phyloP scores from a whole-genome alignment of 1,140 invertebrate genomes.

The Aporrectodea caliginosa region DNA sequence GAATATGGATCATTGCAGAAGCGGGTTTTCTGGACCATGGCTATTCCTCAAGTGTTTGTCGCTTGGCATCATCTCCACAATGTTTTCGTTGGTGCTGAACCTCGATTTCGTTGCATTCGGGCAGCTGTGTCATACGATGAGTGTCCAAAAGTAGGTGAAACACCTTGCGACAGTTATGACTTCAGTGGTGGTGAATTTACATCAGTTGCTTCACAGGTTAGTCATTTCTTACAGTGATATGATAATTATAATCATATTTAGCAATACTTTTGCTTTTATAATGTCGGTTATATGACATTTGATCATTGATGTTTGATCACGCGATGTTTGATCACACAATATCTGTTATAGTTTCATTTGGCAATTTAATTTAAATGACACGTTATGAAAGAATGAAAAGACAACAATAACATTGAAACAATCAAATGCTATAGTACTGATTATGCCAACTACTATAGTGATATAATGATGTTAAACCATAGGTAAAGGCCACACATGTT shows the following conservation, averaged over 20 bases:
- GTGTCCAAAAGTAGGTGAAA: neutral
- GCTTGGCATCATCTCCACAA: slow-evolving; percentile 31
- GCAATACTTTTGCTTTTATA: too few species aligned
- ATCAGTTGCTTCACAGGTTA: neutral
- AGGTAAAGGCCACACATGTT: too few species aligned
- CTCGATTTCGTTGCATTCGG: slow-evolving; percentile 24
- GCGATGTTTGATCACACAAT: too few species aligned
- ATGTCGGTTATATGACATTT: too few species aligned
- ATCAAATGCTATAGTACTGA: too few species aligned
- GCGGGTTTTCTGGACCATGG: slow-evolving; percentile 29
- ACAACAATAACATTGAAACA: too few species aligned
- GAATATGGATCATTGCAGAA: slow-evolving; percentile 33
- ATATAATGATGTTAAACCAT: too few species aligned
- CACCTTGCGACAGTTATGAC: neutral
- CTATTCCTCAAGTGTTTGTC: slow-evolving; percentile 21
- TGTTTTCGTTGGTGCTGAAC: slow-evolving; percentile 33
- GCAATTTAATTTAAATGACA: too few species aligned
- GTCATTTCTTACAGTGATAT: neutral
- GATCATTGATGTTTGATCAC: too few species aligned
- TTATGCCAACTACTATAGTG: too few species aligned
- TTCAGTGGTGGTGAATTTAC: neutral
- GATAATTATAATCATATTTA: neutral
- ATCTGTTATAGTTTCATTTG: too few species aligned
- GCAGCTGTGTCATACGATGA: neutral
- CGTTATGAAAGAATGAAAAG: too few species aligned